Evolutionary conservation across 1,140 invertebrate species (phyloP), one percentile per base, ranked within the genome.

Genomic region (Habropoda laboriosa): DNA sequence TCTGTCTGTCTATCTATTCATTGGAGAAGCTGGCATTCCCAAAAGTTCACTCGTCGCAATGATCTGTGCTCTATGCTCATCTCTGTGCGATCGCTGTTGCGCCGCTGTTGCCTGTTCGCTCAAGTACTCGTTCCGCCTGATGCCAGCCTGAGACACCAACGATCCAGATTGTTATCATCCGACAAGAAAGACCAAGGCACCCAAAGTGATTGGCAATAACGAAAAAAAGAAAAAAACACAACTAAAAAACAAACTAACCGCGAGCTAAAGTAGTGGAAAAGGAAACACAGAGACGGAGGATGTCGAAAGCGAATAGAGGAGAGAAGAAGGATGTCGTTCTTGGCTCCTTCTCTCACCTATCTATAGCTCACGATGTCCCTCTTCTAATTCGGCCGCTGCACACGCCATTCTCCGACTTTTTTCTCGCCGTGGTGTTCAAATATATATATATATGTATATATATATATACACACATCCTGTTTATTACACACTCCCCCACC

Each of bases 21-120:
- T 71, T 63, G 79, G 64, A 78, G 72, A 81, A 72, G 51, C 66
- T 63, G 63, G 71, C 63, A 72, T 77, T 58, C 32, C 13, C 73
- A 51, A 85, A 70, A 71, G 63, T 68, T 76, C 74, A 81, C 47
- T 13, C 77, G 47, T 53, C 49, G 66, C 79, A 63, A 78, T 71
- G 30, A 78, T 78, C 32, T 84, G 78, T 81, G 63, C 63, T 81
- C 79, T 85, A 42, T 71, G 78, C 72, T 68, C 71, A 57, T 81
- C 55, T 85, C 40, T 85, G 83, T 84, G 79, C 68, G 82, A 76
- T 81, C 83, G 55, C 49, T 72, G 83, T 79, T 70, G 81, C 81
- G 81, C 78, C 78, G 78, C 53, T 85, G 78, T 79, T 84, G 82
- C 82, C 83, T 85, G 83, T 81, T n/a, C 77, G 83, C 77, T 85